Evolutionary conservation across 2,797 vertebrate species (phyloP).

Genomic region (Manis crassicaudata): DNA sequence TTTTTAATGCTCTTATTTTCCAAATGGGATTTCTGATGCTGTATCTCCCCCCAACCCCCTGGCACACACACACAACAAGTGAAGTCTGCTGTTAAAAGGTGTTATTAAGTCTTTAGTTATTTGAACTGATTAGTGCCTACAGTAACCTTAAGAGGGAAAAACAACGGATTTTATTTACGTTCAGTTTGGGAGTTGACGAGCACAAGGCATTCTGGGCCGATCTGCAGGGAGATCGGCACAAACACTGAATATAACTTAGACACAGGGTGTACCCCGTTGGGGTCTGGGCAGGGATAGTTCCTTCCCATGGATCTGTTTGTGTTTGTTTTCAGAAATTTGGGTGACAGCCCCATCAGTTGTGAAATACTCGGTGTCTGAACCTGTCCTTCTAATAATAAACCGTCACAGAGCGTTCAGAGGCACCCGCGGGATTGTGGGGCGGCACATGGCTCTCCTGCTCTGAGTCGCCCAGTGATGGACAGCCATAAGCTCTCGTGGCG

Average conservation of each 20-base stretch:
- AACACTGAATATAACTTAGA: background rate
- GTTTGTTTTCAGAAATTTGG: background rate
- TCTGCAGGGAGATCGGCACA: background rate
- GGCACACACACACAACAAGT: no score
- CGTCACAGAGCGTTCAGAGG: background rate
- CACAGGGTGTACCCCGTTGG: background rate
- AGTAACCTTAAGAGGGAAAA: background rate
- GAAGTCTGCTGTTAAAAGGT: no score
- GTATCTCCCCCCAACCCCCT: accelerated
- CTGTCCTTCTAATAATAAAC: background rate
- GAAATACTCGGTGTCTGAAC: background rate
- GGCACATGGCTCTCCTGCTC: accelerated
- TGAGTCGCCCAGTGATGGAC: background rate
- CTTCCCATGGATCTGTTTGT: background rate
- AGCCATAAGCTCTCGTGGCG: background rate
- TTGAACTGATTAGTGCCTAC: background rate
- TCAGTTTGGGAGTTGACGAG: background rate
- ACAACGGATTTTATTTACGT: background rate
- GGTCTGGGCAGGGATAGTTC: background rate
- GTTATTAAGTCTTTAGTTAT: background rate
- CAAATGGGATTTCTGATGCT: background rate
- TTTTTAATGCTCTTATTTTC: background rate
- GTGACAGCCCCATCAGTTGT: background rate
- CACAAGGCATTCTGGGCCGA: background rate
- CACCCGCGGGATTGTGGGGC: accelerated